Conservation (phyloP, 1,140 invertebrate species). For the Pseudachorutes palmiensis region DNA sequence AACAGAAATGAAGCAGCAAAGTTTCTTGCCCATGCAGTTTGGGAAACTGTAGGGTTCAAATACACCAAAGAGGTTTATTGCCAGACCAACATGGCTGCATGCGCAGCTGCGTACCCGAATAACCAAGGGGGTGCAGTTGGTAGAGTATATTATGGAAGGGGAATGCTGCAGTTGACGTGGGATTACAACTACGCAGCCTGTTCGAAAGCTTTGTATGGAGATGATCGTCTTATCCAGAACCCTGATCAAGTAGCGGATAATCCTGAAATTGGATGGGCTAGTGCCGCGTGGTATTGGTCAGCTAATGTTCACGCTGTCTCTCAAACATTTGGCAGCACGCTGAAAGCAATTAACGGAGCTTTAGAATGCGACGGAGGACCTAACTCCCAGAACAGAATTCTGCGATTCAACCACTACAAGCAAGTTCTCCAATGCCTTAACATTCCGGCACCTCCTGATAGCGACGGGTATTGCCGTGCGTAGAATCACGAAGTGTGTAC, state of each 20-base stretch:
- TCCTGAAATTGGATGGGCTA: conserved; percentile 20
- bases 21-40: conserved; percentile 11
- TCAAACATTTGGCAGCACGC: conserved; percentile 16
- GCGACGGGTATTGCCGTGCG: neutral
- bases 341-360: conserved; percentile 24
- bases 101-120: conserved; percentile 2
- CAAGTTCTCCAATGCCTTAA: conserved; percentile 6
- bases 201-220: conserved; percentile 15
- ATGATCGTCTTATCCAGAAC: conserved; percentile 19
- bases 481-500: neutral
- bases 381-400: neutral
- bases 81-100: conserved; percentile 5
- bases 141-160: conserved; percentile 28
- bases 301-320: conserved; percentile 19
- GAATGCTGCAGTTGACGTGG: conserved; percentile 22
- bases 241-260: conserved; percentile 22
- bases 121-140: conserved; percentile 7
- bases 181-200: conserved; percentile 27
- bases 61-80: conserved; percentile 15
- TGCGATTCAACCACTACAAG: conserved; percentile 10
- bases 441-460: conserved; percentile 3
- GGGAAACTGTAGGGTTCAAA: conserved; percentile 17
- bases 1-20: conserved; percentile 3
- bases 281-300: conserved; percentile 23
- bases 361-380: conserved; percentile 7